Percentiles rank a stretch among this genome's conserved stretches.
These are phyloP conservation scores for Hypotaenidia philippensis DNA, from an alignment of 2,797 vertebrate genomes.

Conservation along the genomic window DNA sequence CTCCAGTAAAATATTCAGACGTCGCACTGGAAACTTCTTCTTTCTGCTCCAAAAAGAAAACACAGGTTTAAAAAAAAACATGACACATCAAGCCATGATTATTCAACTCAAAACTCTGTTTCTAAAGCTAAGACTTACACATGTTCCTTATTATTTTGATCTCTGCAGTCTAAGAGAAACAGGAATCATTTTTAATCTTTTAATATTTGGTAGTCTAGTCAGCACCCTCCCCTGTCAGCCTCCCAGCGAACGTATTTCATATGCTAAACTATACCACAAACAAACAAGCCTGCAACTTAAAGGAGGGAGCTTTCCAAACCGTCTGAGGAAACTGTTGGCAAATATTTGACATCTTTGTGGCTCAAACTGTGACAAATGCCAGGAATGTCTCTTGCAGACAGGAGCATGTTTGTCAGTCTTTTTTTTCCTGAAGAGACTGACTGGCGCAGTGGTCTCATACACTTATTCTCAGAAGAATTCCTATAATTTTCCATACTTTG, in stretches of 20 bases:
- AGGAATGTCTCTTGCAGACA: slow-evolving; percentile 53
- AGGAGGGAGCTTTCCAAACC: slow-evolving; percentile 65
- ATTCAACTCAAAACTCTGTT: slow-evolving; percentile 59
- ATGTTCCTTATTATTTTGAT: slow-evolving; percentile 70
- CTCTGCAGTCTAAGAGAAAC: slow-evolving; percentile 44
- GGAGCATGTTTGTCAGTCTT: slow-evolving; percentile 17
- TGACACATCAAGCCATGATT: slow-evolving; percentile 57
- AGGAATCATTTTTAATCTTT: slow-evolving; percentile 48
- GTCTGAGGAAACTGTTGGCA: slow-evolving; percentile 63
- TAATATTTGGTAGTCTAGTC: slow-evolving; percentile 40
- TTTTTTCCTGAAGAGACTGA: slow-evolving; percentile 53
- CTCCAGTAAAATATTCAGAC: slow-evolving; percentile 78
- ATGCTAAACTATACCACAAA: slow-evolving; percentile 53
- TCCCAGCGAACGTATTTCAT: slow-evolving; percentile 32
- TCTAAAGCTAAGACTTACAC: slow-evolving; percentile 40
- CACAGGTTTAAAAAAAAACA: slow-evolving; percentile 57
- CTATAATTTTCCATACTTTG: slow-evolving; percentile 20
- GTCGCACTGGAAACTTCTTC: slow-evolving; percentile 58
- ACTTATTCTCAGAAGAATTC: slow-evolving; percentile 53
- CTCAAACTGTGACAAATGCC: slow-evolving; percentile 59
- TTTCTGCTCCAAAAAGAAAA: slow-evolving; percentile 76
- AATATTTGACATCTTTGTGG: slow-evolving; percentile 58
- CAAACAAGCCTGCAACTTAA: slow-evolving; percentile 55
- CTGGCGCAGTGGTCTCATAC: slow-evolving; percentile 32
- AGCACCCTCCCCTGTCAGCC: slow-evolving; percentile 22